Evolutionary conservation across 2,888 invertebrate genomes (phyloP).

Genomic region (Nephrotoma appendiculata): DNA sequence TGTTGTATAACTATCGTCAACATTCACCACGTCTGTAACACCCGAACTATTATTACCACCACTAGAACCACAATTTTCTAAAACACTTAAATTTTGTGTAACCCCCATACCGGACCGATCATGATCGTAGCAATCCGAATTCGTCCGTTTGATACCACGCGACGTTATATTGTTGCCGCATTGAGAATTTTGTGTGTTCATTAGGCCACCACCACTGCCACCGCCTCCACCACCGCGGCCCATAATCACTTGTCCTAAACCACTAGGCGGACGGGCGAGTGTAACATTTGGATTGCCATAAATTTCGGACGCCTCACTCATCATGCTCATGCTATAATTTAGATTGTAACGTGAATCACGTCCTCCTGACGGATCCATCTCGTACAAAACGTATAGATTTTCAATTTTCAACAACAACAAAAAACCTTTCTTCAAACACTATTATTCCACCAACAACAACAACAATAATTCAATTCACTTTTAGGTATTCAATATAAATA

Average conservation of each 20-base stretch:
- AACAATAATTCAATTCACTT: neutral
- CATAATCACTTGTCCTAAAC: constrained; percentile 32
- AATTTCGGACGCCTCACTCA: constrained; percentile 40
- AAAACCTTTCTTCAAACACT: neutral
- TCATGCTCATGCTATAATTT: constrained; percentile 56
- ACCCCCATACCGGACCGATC: constrained; percentile 36
- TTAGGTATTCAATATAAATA: neutral
- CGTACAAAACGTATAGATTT: constrained; percentile 10
- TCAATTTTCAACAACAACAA: neutral
- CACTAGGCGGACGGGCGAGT: constrained; percentile 44
- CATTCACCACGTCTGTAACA: constrained; percentile 60
- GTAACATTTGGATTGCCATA: constrained; percentile 42
- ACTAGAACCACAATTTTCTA: constrained; percentile 30
- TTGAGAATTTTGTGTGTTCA: constrained; percentile 14
- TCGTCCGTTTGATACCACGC: constrained; percentile 47
- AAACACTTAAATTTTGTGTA: constrained; percentile 24
- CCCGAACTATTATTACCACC: constrained; percentile 31
- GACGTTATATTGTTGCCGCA: constrained; percentile 13
- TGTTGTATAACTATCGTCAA: constrained; percentile 63
- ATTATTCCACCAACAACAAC: neutral
- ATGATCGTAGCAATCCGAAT: constrained; percentile 64
- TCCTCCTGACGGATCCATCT: constrained; percentile 78
- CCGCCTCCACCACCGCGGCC: constrained; percentile 28
- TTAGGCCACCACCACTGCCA: constrained; percentile 17
- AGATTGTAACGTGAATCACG: constrained; percentile 82